These are phyloP conservation scores for Diadophis punctatus DNA, from an alignment of 2,113 vertebrate species.

Conservation along the genomic window DNA sequence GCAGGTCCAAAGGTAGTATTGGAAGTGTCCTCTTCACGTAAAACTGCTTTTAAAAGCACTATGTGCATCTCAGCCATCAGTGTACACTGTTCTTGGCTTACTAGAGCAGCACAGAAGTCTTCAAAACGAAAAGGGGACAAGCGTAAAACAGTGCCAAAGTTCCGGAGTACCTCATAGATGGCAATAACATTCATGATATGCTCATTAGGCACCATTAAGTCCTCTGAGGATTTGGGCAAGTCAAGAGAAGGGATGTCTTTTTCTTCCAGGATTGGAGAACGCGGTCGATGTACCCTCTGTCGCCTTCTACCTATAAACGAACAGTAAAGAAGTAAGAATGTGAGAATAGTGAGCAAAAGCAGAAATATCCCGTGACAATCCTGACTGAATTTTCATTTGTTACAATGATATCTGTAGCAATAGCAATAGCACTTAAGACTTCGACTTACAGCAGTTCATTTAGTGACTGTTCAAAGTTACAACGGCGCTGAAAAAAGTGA, in stretches of 20 bases:
- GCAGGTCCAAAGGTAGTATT: constrained; percentile 97
- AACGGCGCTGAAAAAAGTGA: neutral
- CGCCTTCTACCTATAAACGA: constrained; percentile 81
- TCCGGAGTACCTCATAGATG: constrained; percentile 93
- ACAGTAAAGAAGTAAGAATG: constrained; percentile 30
- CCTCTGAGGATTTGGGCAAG: constrained; percentile 90
- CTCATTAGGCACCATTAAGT: constrained; percentile 89
- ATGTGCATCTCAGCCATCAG: constrained; percentile 95
- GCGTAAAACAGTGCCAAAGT: constrained; percentile 93
- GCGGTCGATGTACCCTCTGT: constrained; percentile 81
- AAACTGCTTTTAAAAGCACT: constrained; percentile 89
- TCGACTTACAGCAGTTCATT: neutral
- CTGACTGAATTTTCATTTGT: neutral
- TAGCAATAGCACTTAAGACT: too few relatives aligned
- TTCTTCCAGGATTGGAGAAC: constrained; percentile 90
- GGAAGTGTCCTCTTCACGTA: constrained; percentile 95
- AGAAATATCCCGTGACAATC: neutral
- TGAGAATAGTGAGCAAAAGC: constrained; percentile 19
- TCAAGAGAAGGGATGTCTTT: constrained; percentile 89
- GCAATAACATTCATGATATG: constrained; percentile 91
- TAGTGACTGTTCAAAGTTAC: neutral
- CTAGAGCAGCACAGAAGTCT: constrained; percentile 95
- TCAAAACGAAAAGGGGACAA: constrained; percentile 97
- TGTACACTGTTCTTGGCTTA: constrained; percentile 95
- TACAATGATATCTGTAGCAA: neutral